phyloP scores from a whole-genome alignment of 2,797 vertebrate genomes.

The Melanotaenia trifasciata region DNA sequence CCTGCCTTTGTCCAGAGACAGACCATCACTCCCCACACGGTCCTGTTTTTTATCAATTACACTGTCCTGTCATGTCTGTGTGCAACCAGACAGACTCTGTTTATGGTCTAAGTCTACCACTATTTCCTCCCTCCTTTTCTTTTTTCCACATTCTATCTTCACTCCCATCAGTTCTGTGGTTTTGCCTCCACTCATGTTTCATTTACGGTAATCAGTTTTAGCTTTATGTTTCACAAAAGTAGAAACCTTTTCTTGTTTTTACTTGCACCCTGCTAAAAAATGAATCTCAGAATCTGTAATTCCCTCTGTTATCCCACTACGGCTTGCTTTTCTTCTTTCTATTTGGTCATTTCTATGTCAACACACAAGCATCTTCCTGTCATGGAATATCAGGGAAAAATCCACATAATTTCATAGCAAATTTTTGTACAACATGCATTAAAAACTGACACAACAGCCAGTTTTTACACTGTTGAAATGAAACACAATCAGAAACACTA shows the following conservation, averaged over 20 bases:
- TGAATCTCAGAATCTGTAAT: conserved; percentile 30
- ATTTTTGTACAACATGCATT: neutral
- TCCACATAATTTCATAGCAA: neutral
- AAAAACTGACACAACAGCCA: neutral
- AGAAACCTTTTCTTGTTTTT: conserved; percentile 15
- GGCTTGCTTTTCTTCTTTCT: conserved; percentile 18
- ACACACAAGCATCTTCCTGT: neutral
- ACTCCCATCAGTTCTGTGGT: conserved; percentile 41
- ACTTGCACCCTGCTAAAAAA: conserved; percentile 31
- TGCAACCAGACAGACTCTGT: conserved; percentile 43
- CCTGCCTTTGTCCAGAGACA: conserved; percentile 54
- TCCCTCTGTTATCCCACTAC: conserved; percentile 10
- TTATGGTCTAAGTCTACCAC: conserved; percentile 56
- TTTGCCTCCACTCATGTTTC: conserved; percentile 23
- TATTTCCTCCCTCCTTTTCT: conserved; percentile 34
- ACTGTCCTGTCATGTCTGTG: conserved; percentile 32
- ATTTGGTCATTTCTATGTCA: conserved; percentile 22
- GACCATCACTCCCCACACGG: conserved; percentile 34
- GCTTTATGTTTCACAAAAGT: conserved; percentile 5
- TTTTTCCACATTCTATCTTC: conserved; percentile 21
- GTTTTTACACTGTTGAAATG: conserved; percentile 2
- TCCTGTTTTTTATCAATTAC: conserved; percentile 59
- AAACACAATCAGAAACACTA: conserved; percentile 38
- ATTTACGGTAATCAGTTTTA: conserved; percentile 21
- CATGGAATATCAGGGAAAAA: neutral